A percentile compares a stretch with the other conserved stretches of the same genome.
Conservation (phyloP, 2,113 vertebrate genomes). For the Pontoporia blainvillei region DNA sequence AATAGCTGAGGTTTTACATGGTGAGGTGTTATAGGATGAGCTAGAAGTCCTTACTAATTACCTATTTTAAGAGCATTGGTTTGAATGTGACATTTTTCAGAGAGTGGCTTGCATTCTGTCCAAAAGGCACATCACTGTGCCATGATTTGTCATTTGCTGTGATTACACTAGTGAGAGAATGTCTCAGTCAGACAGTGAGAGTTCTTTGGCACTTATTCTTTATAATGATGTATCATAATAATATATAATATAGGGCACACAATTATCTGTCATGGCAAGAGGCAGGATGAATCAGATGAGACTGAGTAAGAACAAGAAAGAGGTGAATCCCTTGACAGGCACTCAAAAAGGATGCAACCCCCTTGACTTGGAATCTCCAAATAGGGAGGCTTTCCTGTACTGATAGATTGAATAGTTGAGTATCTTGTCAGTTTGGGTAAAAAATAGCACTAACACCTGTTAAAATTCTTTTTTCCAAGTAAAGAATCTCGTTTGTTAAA, state of each 20-base stretch:
- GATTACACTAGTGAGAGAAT: neutral
- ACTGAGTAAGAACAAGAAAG: neutral
- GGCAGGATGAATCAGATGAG: neutral
- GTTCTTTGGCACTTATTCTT: neutral
- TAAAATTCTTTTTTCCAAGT: neutral
- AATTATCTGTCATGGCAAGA: neutral
- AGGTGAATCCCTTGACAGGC: neutral
- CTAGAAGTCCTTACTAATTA: neutral
- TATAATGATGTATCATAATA: neutral
- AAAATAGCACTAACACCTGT: neutral
- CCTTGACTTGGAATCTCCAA: neutral
- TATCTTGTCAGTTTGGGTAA: neutral
- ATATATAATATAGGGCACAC: neutral
- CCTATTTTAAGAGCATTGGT: neutral
- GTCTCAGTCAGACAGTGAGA: neutral
- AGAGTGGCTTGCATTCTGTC: neutral
- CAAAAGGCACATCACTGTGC: neutral
- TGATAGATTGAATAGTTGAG: neutral
- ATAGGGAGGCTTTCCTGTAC: neutral
- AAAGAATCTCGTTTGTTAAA: neutral
- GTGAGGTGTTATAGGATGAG: neutral
- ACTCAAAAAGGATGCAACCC: too few relatives aligned
- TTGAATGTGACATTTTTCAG: neutral
- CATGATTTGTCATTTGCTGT: neutral
- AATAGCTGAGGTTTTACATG: neutral